Evolutionary conservation across 2,888 invertebrate genomes (phyloP), one percentile per base, ranked within the genome.

Genomic region (Alentia gelatinosa): DNA sequence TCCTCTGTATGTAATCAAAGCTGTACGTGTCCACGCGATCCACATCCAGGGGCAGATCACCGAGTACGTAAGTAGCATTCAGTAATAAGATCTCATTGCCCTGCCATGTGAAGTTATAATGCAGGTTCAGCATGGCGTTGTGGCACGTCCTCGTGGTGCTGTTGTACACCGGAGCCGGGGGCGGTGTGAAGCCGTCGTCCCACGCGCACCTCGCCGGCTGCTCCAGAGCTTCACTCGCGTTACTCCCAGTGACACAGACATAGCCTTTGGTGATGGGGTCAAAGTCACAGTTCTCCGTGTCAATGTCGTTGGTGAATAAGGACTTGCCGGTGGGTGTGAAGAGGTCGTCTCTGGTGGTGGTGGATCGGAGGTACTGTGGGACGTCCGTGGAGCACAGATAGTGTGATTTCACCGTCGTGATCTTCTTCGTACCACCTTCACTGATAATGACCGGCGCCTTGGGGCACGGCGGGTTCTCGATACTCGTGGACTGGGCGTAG

Each of bases 121-220:
- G 92, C 0, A 96, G 95, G 74, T 94, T 94, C 23, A 95, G 91
- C 0, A 95, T 95, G 26, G 93, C 93, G 92, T 95, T 94, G 3
- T 91, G 30, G 91, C 95, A 96, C 4, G 91, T 88, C 7, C 74
- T 35, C 0, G 74, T 42, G 19, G 74, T 74, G 0, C 84, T 89
- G 23, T 91, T 89, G 39, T 92, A 89, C 0, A 79, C 63, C 0
- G 95, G 95, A 3, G 89, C 68, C 5, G 92, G 92, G 0, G 95
- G 94, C 15, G 89, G 63, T 0, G 93, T 93, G 47, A 86, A 93
- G 37, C 94, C 93, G 90, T 93, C 91, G 89, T 95, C 95, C 89
- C 92, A 94, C 0, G 91, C 0, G 93, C 95, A 95, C 23, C 93
- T 88, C 0, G 91, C 56, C 30, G 94, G 93, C 9, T 40, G 15